phyloP scores from a whole-genome alignment of 2,113 vertebrate genomes.

The Nothocercus julius region DNA sequence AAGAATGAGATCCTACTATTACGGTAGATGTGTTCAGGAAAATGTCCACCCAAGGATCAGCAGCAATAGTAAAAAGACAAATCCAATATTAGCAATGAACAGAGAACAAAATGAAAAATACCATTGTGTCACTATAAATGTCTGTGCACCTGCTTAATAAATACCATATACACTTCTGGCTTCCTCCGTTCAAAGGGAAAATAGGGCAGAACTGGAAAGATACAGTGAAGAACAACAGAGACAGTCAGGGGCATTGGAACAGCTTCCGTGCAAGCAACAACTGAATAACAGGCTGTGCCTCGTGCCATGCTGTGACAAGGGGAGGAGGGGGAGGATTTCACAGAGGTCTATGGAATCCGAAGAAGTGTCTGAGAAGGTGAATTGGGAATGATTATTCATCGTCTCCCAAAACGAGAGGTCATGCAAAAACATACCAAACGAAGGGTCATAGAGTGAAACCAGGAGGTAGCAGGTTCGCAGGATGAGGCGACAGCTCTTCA shows the following conservation, averaged over 20 bases:
- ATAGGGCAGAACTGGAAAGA: not conserved
- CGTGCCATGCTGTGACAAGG: not conserved
- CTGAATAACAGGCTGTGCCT: not conserved
- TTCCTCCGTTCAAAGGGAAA: not conserved
- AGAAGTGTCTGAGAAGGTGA: not conserved
- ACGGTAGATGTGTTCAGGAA: not conserved
- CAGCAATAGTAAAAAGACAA: rapidly evolving
- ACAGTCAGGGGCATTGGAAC: not conserved
- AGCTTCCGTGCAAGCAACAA: not conserved
- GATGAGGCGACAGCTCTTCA: not conserved
- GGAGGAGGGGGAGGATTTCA: not conserved
- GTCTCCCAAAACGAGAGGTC: not conserved
- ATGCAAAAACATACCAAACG: not conserved
- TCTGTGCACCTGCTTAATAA: not conserved
- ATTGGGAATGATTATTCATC: not conserved
- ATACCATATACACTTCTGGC: rapidly evolving
- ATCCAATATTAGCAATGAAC: not conserved
- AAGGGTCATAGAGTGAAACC: not conserved
- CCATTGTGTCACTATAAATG: not conserved
- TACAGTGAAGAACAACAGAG: not conserved
- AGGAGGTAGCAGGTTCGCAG: not conserved
- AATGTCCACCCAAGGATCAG: not conserved
- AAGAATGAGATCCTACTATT: not conserved
- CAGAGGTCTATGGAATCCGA: not conserved
- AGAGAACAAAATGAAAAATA: not conserved